Conservation (phyloP, 2,888 invertebrate genomes). For the Apamea crenata region DNA sequence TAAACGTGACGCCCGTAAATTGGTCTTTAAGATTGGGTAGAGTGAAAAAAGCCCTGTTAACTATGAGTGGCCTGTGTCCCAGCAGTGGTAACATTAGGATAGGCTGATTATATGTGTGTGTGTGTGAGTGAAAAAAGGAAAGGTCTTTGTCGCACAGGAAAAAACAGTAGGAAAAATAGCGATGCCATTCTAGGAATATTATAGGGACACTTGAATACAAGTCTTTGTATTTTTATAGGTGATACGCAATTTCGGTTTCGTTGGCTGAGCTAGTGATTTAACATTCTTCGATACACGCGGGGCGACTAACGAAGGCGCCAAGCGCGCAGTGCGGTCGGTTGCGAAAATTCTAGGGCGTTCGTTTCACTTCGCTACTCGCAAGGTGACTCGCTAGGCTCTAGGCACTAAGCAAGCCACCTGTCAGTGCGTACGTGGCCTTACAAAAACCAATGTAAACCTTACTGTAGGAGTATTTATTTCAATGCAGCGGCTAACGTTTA, state of each 20-base stretch:
- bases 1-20: neutral
- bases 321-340: neutral
- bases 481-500: neutral
- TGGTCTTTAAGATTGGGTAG: neutral
- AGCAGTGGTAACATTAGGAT: too few relatives aligned
- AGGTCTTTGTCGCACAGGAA: neutral
- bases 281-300: neutral
- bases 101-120: too few relatives aligned
- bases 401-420: neutral
- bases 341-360: neutral
- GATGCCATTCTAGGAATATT: neutral
- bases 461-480: neutral
- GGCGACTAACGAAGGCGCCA: neutral
- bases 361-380: neutral
- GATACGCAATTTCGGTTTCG: neutral
- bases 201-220: neutral
- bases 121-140: neutral
- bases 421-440: neutral
- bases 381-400: neutral
- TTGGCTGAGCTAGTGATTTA: neutral
- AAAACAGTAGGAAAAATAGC: neutral
- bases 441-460: neutral
- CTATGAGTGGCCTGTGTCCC: too few relatives aligned
- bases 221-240: neutral
- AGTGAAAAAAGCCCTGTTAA: neutral